These are phyloP conservation scores for Pollimyrus isidori DNA, from an alignment of 2,113 vertebrate genomes.

Conservation along the genomic window DNA sequence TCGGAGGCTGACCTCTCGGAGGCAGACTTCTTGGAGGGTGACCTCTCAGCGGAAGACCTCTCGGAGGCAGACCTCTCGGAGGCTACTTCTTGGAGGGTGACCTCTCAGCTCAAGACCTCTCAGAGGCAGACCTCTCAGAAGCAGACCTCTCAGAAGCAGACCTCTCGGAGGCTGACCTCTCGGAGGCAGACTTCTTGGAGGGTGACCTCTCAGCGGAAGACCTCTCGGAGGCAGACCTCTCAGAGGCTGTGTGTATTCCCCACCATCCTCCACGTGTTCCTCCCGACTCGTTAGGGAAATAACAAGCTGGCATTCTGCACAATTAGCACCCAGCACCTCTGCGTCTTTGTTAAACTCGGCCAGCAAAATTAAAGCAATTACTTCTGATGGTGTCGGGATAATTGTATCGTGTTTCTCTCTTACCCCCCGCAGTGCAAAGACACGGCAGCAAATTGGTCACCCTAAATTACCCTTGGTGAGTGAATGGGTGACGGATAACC, in stretches of 20 bases:
- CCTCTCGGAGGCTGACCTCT: neutral
- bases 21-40: neutral
- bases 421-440: neutral
- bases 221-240: too few species aligned
- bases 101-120: too few species aligned
- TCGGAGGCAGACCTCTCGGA: too few species aligned
- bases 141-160: too few species aligned
- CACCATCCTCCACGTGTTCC: neutral
- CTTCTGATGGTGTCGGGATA: neutral
- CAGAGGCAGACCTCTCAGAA: too few species aligned
- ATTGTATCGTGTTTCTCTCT: neutral
- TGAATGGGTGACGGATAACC: neutral
- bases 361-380: neutral
- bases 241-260: neutral
- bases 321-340: constrained; percentile 4
- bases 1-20: too few species aligned
- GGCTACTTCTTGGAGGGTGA: too few species aligned
- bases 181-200: neutral
- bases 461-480: neutral
- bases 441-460: neutral
- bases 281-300: neutral
- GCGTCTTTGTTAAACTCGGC: neutral
- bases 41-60: neutral
- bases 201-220: too few species aligned
- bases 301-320: neutral